Percentiles rank a stretch among this genome's conserved stretches.
phyloP scores from a whole-genome alignment of 2,113 vertebrate genomes.

The Strix uralensis region DNA sequence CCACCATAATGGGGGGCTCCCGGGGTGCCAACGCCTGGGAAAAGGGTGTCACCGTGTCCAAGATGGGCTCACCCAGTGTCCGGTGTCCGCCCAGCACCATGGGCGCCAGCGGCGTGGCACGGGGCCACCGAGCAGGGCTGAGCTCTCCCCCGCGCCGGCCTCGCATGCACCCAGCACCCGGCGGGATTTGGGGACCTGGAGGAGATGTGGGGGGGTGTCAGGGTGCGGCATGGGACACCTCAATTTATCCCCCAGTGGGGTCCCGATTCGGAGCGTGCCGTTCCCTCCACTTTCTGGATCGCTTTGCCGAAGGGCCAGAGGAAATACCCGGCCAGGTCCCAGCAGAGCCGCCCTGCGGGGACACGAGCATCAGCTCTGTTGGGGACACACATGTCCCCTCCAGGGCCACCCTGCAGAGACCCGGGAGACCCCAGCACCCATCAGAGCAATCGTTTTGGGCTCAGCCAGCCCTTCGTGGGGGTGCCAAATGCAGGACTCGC shows the following conservation, averaged over 20 bases:
- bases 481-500: conserved; percentile 50
- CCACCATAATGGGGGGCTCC: no score
- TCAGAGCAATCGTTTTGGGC: fast-evolving
- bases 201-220: fast-evolving
- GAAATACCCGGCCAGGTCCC: conserved; percentile 75
- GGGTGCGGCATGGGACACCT: fast-evolving
- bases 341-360: conserved; percentile 75
- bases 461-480: not conserved
- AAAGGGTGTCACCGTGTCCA: no score
- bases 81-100: no score
- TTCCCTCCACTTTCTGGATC: conserved; percentile 70
- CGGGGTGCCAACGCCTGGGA: no score
- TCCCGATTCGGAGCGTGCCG: fast-evolving
- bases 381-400: no score
- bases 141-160: not conserved
- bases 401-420: fast-evolving
- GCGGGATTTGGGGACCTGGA: not conserved
- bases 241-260: fast-evolving
- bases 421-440: not conserved
- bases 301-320: conserved; percentile 86
- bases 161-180: not conserved
- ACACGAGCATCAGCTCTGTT: fast-evolving
- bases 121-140: no score
- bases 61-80: no score
- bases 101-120: no score